These are phyloP conservation scores for Cephus runcator DNA, from an alignment of 2,888 invertebrate species.

Conservation along the genomic window DNA sequence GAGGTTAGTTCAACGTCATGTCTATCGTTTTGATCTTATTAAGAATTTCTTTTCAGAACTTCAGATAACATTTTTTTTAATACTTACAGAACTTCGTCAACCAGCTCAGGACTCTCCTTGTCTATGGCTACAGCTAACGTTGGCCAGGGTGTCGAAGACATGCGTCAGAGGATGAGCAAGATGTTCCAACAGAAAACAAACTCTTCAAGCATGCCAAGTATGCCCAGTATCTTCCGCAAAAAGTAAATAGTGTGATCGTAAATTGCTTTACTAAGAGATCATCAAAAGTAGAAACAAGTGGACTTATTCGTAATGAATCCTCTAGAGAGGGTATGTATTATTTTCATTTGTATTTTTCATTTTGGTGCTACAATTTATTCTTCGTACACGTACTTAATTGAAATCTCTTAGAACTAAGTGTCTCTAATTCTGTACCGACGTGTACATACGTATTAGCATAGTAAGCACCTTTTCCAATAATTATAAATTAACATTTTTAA, in stretches of 20 bases:
- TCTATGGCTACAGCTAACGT: constrained; percentile 62
- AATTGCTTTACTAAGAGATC: neutral
- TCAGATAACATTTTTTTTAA: constrained; percentile 18
- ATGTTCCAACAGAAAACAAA: constrained; percentile 67
- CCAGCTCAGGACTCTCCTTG: constrained; percentile 57
- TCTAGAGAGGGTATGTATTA: neutral
- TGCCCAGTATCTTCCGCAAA: constrained; percentile 60
- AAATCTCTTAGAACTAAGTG: neutral
- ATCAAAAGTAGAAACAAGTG: neutral
- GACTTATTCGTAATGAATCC: neutral
- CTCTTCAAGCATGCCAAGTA: constrained; percentile 48
- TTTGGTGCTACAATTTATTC: neutral
- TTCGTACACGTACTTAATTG: neutral
- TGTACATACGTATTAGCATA: neutral
- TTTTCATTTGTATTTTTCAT: neutral
- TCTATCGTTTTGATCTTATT: neutral
- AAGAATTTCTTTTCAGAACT: neutral
- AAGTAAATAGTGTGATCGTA: constrained; percentile 36
- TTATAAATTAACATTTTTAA: neutral
- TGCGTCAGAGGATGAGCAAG: constrained; percentile 71
- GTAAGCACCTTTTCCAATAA: neutral
- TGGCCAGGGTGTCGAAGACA: constrained; percentile 71
- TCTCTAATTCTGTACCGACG: neutral
- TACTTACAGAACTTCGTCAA: constrained; percentile 48
- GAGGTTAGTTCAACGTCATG: constrained; percentile 42